Evolutionary conservation across 1,140 invertebrate species (phyloP).

Genomic region (Bilobella aurantiaca): DNA sequence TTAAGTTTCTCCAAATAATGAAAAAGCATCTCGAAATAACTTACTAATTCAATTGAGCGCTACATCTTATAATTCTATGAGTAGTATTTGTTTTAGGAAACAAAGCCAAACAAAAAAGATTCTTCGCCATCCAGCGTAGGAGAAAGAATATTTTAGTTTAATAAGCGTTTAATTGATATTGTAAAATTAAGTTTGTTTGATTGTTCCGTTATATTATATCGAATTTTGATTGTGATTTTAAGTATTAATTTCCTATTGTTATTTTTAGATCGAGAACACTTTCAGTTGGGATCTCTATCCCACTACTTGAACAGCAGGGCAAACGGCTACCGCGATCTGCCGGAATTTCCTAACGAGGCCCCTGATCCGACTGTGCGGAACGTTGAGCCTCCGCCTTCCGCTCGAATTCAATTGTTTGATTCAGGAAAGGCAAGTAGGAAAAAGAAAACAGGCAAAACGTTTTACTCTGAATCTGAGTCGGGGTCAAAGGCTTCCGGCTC

Average conservation of each 20-base stretch:
- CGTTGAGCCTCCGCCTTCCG: slow-evolving; percentile 48
- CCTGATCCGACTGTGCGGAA: slow-evolving; percentile 69
- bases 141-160: no score
- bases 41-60: no score
- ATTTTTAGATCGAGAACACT: slow-evolving; percentile 64
- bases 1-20: no score
- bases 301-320: slow-evolving; percentile 82
- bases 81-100: no score
- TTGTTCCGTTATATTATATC: no score
- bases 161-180: no score
- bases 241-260: no score
- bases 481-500: slow-evolving; percentile 29
- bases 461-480: slow-evolving; percentile 48
- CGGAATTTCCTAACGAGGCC: slow-evolving; percentile 65
- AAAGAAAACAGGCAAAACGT: slow-evolving; percentile 44
- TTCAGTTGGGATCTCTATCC: slow-evolving; percentile 87
- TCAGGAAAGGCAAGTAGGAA: slow-evolving; percentile 34
- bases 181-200: no score
- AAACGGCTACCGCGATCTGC: slow-evolving; percentile 76
- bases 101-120: background rate
- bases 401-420: background rate
- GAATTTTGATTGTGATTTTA: background rate
- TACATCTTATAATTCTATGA: no score
- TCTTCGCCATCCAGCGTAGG: no score
- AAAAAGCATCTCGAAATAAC: no score